These are phyloP conservation scores for Epinephelus lanceolatus DNA, from an alignment of 2,113 vertebrate species.

Conservation along the genomic window DNA sequence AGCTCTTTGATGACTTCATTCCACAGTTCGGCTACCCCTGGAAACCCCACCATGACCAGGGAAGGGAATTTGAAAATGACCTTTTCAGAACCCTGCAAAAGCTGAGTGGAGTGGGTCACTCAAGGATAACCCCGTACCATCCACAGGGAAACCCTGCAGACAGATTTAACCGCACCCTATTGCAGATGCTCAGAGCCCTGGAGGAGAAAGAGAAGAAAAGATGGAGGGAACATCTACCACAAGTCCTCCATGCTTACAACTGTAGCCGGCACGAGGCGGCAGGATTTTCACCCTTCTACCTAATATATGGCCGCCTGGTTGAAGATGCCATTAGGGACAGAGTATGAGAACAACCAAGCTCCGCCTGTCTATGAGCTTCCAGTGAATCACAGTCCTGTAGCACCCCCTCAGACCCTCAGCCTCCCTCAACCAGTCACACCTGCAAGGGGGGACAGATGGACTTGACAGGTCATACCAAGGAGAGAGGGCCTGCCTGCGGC, in stretches of 20 bases:
- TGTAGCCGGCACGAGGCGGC: neutral
- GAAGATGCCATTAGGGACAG: too few species aligned
- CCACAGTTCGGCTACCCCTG: neutral
- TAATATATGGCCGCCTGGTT: neutral
- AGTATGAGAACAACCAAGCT: too few species aligned
- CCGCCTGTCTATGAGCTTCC: too few species aligned
- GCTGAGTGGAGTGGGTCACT: neutral
- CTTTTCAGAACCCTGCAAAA: slow-evolving; percentile 8
- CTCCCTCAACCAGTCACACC: too few species aligned
- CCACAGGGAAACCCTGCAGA: neutral
- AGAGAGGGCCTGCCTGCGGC: too few species aligned
- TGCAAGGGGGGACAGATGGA: too few species aligned
- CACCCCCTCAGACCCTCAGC: too few species aligned
- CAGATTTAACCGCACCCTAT: slow-evolving; percentile 19
- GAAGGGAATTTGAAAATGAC: slow-evolving; percentile 14
- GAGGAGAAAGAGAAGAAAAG: slow-evolving; percentile 12
- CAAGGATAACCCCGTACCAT: neutral
- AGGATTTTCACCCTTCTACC: neutral
- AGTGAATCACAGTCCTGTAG: too few species aligned
- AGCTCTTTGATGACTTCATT: neutral
- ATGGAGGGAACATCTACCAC: neutral
- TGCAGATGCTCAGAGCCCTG: slow-evolving; percentile 22
- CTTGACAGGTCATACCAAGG: too few species aligned
- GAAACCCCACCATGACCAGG: slow-evolving; percentile 13
- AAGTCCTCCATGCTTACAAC: slow-evolving; percentile 8